Conservation (phyloP, 1,140 invertebrate genomes). For the Elysia chlorotica region DNA sequence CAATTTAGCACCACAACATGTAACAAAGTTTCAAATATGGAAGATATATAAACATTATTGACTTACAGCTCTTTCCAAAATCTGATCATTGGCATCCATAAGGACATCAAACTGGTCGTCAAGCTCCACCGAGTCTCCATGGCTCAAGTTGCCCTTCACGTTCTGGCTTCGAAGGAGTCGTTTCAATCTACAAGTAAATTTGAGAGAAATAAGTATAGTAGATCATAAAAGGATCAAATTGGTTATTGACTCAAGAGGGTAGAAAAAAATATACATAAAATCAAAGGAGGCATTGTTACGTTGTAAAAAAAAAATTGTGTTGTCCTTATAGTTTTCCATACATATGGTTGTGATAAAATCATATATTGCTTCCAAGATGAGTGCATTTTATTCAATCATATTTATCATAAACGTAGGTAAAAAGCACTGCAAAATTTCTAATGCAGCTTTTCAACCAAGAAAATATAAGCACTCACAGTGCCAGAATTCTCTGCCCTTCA, state of each 20-base stretch:
- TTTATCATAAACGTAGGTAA: background rate
- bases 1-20: background rate
- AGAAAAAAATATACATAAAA: no score
- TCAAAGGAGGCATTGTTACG: background rate
- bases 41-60: background rate
- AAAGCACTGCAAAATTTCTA: background rate
- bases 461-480: slow-evolving; percentile 61
- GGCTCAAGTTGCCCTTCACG: slow-evolving; percentile 68
- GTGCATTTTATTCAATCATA: background rate
- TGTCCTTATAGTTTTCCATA: background rate
- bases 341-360: background rate
- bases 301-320: background rate
- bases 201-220: slow-evolving; percentile 9
- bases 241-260: no score
- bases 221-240: slow-evolving; percentile 10
- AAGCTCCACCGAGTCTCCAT: slow-evolving; percentile 59
- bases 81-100: slow-evolving; percentile 76
- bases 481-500: slow-evolving; percentile 67
- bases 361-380: background rate
- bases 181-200: slow-evolving; percentile 62
- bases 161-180: slow-evolving; percentile 68
- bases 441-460: background rate
- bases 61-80: slow-evolving; percentile 80
- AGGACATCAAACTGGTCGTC: slow-evolving; percentile 79
- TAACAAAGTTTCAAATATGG: background rate